Evolutionary conservation across 2,797 vertebrate genomes (phyloP), one percentile per base, ranked within the genome.

Genomic region (Buceros bicornis): DNA sequence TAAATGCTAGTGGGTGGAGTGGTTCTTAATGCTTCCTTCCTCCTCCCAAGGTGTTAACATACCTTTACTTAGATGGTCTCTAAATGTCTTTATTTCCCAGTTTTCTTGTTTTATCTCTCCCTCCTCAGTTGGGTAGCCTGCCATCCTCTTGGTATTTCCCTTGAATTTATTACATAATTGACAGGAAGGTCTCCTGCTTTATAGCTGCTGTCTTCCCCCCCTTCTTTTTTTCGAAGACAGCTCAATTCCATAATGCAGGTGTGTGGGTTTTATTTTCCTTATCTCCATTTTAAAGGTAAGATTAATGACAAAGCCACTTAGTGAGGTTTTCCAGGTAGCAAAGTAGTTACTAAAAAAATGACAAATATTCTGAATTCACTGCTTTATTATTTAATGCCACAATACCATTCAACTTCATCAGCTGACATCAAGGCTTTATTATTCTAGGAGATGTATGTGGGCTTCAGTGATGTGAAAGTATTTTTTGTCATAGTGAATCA

Each of bases 141-240:
- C 69, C 33, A 91, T 91, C 56, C 43, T 77, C 82, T 76, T 93
- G 93, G 71, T 56, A 82, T 93, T 97, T 96, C 65, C 61, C 43
- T 96, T 97, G 82, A 95, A 97, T 96, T 95, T 97, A 96, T 82
- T 93, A 45, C 10, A 13, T 96, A 95, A 97, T 95, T 97, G 90
- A 94, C 96, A 62, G 71, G 62, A 91, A 85, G 50, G 10, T 48
- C 84, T 91, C 42, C 17, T 37, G 31, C 31, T 89, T 96, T 92
- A 93, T 77, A 74, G 76, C 60, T 89, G 78, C 45, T 82, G 28
- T 72, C 57, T 95, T 42, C 25, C 26, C 53, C 74, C 58, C 37
- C 33, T 81, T 93, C 42, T 79, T 95, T 82, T 92, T 87, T 82
- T 62, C 33, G 90, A 90, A 96, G 79, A 95, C 53, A 93, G 29